phyloP scores from a whole-genome alignment of 2,113 vertebrate species.

The Stigmatopora nigra region DNA sequence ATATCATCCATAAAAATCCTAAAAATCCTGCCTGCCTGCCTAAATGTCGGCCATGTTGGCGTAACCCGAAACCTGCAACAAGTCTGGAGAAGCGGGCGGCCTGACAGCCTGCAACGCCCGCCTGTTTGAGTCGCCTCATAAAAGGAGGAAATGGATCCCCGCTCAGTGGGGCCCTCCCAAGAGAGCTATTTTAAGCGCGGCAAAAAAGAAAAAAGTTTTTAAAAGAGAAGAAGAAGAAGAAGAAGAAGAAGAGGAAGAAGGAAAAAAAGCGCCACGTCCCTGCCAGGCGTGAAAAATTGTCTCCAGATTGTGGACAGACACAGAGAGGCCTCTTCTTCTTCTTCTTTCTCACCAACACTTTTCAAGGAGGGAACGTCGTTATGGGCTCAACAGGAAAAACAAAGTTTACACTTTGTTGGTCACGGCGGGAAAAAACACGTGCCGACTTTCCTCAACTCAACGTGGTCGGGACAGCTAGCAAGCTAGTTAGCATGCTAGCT shows the following conservation, averaged over 20 bases:
- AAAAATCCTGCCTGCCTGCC: neutral
- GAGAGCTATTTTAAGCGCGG: conserved; percentile 46
- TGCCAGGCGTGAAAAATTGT: conserved; percentile 51
- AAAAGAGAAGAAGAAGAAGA: too few relatives aligned
- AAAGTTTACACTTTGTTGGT: conserved; percentile 9
- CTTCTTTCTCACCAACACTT: too few relatives aligned
- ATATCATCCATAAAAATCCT: too few relatives aligned
- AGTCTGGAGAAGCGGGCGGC: too few relatives aligned
- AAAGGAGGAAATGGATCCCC: conserved; percentile 55
- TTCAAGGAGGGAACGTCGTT: conserved; percentile 60
- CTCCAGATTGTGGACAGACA: conserved; percentile 48
- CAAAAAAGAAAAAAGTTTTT: conserved; percentile 5
- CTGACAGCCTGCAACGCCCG: conserved; percentile 22
- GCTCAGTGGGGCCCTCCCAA: conserved; percentile 27
- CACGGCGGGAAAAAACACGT: neutral
- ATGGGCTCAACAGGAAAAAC: neutral
- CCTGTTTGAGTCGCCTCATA: conserved; percentile 61
- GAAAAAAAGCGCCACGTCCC: conserved; percentile 23
- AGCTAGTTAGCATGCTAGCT: too few relatives aligned
- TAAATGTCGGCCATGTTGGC: neutral
- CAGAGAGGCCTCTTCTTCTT: too few relatives aligned
- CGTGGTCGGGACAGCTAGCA: too few relatives aligned
- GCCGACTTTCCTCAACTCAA: neutral
- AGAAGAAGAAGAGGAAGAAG: neutral
- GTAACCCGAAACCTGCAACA: neutral